Evolutionary conservation across 2,113 vertebrate species (phyloP).

Genomic region (Brachyistius frenatus): DNA sequence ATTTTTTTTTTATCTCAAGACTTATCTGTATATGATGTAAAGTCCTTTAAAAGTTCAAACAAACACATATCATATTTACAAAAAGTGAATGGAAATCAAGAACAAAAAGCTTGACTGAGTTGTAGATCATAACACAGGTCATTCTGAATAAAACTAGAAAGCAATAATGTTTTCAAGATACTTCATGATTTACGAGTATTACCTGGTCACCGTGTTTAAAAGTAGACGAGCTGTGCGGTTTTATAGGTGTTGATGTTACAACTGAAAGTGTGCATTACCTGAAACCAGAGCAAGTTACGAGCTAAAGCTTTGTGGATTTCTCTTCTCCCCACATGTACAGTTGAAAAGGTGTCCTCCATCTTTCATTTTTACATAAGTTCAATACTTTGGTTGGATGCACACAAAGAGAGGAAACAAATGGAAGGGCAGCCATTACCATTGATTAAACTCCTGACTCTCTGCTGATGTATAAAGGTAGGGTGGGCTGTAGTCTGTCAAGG

Average conservation of each 20-base stretch:
- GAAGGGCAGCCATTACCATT: conserved; percentile 35
- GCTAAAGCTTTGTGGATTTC: conserved; percentile 35
- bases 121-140: conserved; percentile 34
- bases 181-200: conserved; percentile 48
- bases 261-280: conserved; percentile 38
- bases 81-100: conserved; percentile 45
- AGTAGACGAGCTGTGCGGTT: conserved; percentile 37
- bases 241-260: conserved; percentile 46
- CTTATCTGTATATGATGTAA: conserved; percentile 56
- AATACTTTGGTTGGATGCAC: conserved; percentile 69
- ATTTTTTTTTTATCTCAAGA: conserved; percentile 28
- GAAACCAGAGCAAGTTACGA: conserved; percentile 44
- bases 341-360: conserved; percentile 29
- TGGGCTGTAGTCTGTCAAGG: conserved; percentile 90
- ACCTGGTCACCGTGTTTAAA: conserved; percentile 22
- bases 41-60: conserved; percentile 51
- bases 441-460: conserved; percentile 92
- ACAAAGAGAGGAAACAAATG: conserved; percentile 54
- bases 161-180: conserved; percentile 33
- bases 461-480: conserved; percentile 91
- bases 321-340: background rate
- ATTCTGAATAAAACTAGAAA: conserved; percentile 55
- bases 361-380: conserved; percentile 53
- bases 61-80: conserved; percentile 72
- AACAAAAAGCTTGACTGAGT: conserved; percentile 42